These are phyloP conservation scores for Sebastes nivosus DNA, from an alignment of 2,797 vertebrate genomes.

Conservation along the genomic window DNA sequence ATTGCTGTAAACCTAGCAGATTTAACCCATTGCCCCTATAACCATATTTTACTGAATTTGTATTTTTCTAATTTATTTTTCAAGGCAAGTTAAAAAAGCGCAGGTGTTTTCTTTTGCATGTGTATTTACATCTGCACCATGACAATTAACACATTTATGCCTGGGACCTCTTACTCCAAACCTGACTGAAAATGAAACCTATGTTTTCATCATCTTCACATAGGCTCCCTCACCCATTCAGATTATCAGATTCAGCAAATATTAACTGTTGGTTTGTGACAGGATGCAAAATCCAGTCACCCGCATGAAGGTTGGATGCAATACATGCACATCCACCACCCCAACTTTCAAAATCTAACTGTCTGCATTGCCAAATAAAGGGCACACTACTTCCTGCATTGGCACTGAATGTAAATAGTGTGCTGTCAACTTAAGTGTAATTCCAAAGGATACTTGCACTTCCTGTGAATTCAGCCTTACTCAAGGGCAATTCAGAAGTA, in stretches of 20 bases:
- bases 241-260: neutral
- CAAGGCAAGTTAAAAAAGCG: neutral
- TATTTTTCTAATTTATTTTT: neutral
- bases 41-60: neutral
- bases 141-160: neutral
- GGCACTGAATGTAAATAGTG: no score
- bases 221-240: neutral
- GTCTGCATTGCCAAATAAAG: neutral
- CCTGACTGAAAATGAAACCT: neutral
- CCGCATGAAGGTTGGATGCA: neutral
- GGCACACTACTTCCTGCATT: neutral
- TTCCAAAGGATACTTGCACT: neutral
- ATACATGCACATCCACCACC: neutral
- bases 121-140: neutral
- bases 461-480: neutral
- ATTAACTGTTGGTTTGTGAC: neutral
- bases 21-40: neutral
- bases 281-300: no score
- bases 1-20: neutral
- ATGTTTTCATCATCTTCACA: neutral
- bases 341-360: neutral
- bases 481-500: neutral
- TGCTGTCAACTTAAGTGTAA: neutral
- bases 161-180: neutral
- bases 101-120: neutral